These are phyloP conservation scores for Trichogramma pretiosum DNA, from an alignment of 1,140 invertebrate species.

Conservation along the genomic window DNA sequence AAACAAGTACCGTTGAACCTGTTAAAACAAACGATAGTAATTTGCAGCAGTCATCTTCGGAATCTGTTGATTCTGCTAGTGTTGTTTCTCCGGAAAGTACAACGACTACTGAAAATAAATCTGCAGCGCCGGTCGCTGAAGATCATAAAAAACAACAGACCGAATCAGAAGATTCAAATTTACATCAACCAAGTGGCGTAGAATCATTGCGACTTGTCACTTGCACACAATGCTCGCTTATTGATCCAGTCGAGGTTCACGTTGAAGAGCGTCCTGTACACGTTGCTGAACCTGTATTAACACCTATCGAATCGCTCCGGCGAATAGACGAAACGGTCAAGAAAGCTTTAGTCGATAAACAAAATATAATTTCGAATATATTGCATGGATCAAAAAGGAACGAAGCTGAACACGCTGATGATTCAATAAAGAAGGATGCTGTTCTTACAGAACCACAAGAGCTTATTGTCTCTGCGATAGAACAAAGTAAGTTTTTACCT, in stretches of 20 bases:
- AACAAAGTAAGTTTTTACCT: constrained; percentile 49
- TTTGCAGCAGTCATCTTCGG: no score
- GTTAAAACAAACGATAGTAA: no score
- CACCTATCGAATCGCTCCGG: constrained; percentile 66
- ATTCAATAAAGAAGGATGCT: constrained; percentile 47
- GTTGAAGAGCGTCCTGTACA: constrained; percentile 64
- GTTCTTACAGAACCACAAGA: constrained; percentile 57
- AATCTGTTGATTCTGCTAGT: no score
- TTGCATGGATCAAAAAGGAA: constrained; percentile 65
- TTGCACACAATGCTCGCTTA: constrained; percentile 57
- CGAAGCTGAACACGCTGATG: constrained; percentile 57
- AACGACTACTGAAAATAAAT: no score
- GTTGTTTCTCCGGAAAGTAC: no score
- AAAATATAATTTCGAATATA: constrained; percentile 65
- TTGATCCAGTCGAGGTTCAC: constrained; percentile 72
- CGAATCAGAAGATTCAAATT: not conserved
- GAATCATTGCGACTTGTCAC: constrained; percentile 41
- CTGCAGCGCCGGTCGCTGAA: no score
- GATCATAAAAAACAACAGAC: no score
- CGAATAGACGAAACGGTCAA: constrained; percentile 63
- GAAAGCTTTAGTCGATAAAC: constrained; percentile 64
- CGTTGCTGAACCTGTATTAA: constrained; percentile 68
- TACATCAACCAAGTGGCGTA: no score
- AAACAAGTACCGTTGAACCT: no score
- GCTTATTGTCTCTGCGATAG: constrained; percentile 61